These are phyloP conservation scores for Rhinoptilus africanus DNA, from an alignment of 2,113 vertebrate genomes.

Conservation along the genomic window DNA sequence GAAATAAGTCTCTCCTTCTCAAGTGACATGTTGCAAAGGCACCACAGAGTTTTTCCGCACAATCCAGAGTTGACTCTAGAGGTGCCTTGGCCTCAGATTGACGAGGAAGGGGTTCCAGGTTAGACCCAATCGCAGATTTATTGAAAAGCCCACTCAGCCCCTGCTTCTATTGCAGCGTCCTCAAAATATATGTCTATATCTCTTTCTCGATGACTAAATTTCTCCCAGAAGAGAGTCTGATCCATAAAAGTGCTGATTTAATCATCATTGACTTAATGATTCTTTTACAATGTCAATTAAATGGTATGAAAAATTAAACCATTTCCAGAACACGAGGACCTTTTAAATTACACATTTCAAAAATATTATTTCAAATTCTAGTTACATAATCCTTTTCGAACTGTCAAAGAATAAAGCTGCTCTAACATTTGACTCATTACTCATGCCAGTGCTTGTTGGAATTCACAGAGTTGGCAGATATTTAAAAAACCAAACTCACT, in stretches of 20 bases:
- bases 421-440: conserved; percentile 69
- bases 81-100: neutral
- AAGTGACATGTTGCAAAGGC: neutral
- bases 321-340: conserved; percentile 49
- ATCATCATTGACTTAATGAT: conserved; percentile 44
- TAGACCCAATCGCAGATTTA: neutral
- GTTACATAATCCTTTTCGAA: conserved; percentile 71
- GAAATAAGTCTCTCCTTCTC: neutral
- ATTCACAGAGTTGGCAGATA: conserved; percentile 65
- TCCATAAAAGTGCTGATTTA: conserved; percentile 25
- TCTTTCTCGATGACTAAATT: neutral
- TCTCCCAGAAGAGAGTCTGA: conserved; percentile 49
- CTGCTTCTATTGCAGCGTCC: neutral
- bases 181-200: neutral
- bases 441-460: conserved; percentile 72
- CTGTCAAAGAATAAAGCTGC: conserved; percentile 70
- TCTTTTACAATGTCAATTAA: conserved; percentile 49
- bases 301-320: conserved; percentile 55
- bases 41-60: neutral
- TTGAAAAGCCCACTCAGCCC: neutral
- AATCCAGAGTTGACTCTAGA: neutral
- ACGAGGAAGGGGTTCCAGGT: neutral
- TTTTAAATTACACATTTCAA: conserved; percentile 72
- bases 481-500: conserved; percentile 67
- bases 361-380: conserved; percentile 65